A percentile compares a stretch with the other conserved stretches of the same genome.
phyloP scores from a whole-genome alignment of 2,113 vertebrate species.

The Tautogolabrus adspersus region DNA sequence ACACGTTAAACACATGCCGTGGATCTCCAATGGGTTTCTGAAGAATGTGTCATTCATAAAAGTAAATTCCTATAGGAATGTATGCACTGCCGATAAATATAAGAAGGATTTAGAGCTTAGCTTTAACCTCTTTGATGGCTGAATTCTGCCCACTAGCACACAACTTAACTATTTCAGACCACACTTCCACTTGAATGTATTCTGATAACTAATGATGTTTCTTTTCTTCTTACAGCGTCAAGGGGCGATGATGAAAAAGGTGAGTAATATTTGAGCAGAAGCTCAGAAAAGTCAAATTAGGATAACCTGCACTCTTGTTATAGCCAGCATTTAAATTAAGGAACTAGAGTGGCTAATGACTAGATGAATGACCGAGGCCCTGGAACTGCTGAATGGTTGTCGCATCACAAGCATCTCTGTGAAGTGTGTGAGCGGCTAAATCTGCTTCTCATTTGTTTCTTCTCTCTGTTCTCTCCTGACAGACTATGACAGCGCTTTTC shows the following conservation, averaged over 20 bases:
- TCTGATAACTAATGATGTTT: constrained; percentile 26
- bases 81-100: background rate
- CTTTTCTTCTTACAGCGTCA: constrained; percentile 67
- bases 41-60: no score
- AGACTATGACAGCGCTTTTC: constrained; percentile 81
- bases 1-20: no score
- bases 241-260: constrained; percentile 68
- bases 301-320: constrained; percentile 21
- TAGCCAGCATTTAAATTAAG: constrained; percentile 30
- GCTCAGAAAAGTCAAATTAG: constrained; percentile 50
- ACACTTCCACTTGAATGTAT: constrained; percentile 12
- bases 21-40: background rate
- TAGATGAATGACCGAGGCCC: constrained; percentile 34
- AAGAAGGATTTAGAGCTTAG: background rate
- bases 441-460: constrained; percentile 47
- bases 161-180: background rate
- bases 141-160: background rate
- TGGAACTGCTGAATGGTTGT: constrained; percentile 49
- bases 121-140: background rate
- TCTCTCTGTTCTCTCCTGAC: constrained; percentile 57
- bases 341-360: constrained; percentile 31
- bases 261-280: constrained; percentile 58
- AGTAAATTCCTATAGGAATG: background rate
- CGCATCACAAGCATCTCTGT: constrained; percentile 42
- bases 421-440: constrained; percentile 51